Evolutionary conservation across 2,113 vertebrate genomes (phyloP), one percentile per base, ranked within the genome.

Genomic region (Rhinopomastus cyanomelas): DNA sequence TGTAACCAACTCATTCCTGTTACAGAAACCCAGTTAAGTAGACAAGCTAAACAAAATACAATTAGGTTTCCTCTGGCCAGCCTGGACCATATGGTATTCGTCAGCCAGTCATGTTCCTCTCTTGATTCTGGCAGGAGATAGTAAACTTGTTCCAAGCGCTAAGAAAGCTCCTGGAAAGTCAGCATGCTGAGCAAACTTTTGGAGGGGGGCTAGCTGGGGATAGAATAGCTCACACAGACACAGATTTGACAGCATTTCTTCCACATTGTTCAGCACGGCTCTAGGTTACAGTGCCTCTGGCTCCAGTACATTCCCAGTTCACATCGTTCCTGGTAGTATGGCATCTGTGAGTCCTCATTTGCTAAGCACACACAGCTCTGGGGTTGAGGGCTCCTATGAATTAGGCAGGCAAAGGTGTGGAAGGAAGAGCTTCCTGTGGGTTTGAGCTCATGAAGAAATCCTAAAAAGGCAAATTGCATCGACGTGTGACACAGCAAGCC

Each of bases 141-240:
- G 78, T 92, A 88, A 79, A 85, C 84, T 95, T 91, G 90, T 95
- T 96, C 95, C 95, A 96, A 95, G 79, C 78, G 77, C 90, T 91
- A 85, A 95, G 93, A 93, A 94, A 93, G 90, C 95, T 96, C 95
- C 94, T 96, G 94, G 94, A 95, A 95, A 95, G 93, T 90, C 92
- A 96, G 88, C 86, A 87, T 93, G 93, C 94, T 94, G 93, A 96
- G 94, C 95, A 96, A 95, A 96, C 95, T 93, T 92, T 85, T 90
- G 92, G 92, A 95, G 90, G 37, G 90, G 86, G 93, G 74, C 62
- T 94, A 87, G 71, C 78, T 82, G 56, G 84, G 92, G 81, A 88
- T 95, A 94, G 86, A 95, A 95, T 55, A 92, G 86, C 81, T 93
- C 90, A 73, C 59, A 90, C 78, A 95, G 92, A 81, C 84, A 87